Conservation (phyloP, 2,797 vertebrate genomes). For the Scyliorhinus canicula region DNA sequence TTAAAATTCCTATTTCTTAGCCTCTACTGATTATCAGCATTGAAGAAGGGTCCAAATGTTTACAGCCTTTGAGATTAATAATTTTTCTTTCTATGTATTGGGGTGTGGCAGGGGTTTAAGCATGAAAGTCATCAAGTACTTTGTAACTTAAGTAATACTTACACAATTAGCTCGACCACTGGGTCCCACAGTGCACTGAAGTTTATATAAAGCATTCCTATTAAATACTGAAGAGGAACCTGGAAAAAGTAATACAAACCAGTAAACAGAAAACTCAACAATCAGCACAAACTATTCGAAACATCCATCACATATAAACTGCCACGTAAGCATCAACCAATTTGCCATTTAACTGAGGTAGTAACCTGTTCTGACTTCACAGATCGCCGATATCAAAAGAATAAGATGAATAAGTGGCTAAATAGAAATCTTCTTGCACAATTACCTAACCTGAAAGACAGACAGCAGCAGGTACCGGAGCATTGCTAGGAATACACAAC, state of each 20-base stretch:
- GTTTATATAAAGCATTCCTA: conserved; percentile 90
- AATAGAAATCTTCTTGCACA: neutral
- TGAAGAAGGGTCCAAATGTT: neutral
- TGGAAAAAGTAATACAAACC: conserved; percentile 47
- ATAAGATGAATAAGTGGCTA: neutral
- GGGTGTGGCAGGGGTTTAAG: neutral
- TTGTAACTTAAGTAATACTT: conserved; percentile 50
- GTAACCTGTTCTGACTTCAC: neutral
- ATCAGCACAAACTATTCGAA: neutral
- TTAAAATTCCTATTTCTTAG: neutral
- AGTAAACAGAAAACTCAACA: neutral
- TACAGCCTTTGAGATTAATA: neutral
- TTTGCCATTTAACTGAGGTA: neutral
- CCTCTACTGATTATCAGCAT: neutral
- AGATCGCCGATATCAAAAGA: neutral
- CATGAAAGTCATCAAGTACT: neutral
- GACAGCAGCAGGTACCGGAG: neutral
- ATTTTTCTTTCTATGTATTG: neutral
- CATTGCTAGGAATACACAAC: neutral
- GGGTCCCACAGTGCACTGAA: conserved; percentile 89
- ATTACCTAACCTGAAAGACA: neutral
- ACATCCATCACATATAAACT: neutral
- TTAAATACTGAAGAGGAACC: conserved; percentile 87
- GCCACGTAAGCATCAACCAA: neutral
- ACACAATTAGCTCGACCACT: conserved; percentile 84